Percentiles rank a stretch among this genome's conserved stretches.
Conservation (phyloP, 2,888 invertebrate species). For the Stomorhina lunata region DNA sequence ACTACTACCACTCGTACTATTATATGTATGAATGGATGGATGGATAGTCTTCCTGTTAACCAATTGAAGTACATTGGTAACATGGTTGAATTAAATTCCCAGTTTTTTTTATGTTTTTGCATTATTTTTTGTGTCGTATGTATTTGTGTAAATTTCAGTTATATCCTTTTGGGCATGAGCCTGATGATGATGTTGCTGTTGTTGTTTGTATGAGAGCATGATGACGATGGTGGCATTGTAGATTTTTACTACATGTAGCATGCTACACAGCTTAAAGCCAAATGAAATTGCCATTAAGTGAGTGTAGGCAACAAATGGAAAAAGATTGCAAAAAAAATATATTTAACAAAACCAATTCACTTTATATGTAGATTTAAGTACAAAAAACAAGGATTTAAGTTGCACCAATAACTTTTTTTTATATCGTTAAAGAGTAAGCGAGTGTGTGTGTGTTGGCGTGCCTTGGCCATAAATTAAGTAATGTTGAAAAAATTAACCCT, state of each 20-base stretch:
- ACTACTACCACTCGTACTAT: no score
- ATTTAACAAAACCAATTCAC: conserved; percentile 7
- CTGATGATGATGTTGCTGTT: conserved; percentile 41
- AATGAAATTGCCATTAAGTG: conserved; percentile 55
- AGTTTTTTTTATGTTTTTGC: not conserved
- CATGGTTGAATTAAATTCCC: conserved; percentile 53
- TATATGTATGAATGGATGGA: conserved; percentile 42
- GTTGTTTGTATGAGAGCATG: not conserved
- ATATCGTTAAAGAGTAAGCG: not conserved
- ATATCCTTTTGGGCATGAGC: conserved; percentile 42
- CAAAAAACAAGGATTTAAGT: conserved; percentile 1
- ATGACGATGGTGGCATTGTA: conserved; percentile 35
- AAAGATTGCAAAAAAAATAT: not conserved
- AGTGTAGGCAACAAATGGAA: conserved; percentile 40
- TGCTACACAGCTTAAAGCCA: conserved; percentile 45
- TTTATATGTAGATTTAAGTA: conserved; percentile 6
- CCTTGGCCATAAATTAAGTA: conserved; percentile 52
- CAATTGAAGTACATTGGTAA: conserved; percentile 60
- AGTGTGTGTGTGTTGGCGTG: not conserved
- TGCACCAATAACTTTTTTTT: conserved; percentile 12
- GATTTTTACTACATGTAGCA: not conserved
- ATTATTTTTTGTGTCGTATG: not conserved
- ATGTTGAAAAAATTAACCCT: conserved; percentile 60
- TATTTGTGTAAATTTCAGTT: conserved; percentile 35
- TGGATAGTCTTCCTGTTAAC: conserved; percentile 53